Evolutionary conservation across 2,113 vertebrate species (phyloP).

Genomic region (Brachionichthys hirsutus): DNA sequence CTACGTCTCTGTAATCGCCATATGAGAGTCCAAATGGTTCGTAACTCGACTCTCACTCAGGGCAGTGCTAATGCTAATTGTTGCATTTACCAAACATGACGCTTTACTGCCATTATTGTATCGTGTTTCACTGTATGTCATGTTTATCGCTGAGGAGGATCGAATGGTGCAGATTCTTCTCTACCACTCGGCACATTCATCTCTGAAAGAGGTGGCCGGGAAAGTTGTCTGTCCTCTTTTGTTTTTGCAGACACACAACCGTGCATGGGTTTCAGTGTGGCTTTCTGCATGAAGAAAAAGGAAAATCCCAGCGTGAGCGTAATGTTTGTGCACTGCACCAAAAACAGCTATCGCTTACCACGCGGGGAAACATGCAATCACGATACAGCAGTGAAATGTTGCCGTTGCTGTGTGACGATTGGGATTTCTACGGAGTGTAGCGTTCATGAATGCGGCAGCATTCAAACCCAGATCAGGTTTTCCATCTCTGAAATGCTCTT

Average conservation of each 20-base stretch:
- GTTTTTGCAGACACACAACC: neutral
- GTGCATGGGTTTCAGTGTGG: neutral
- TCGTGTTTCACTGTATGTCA: neutral
- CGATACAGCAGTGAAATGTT: neutral
- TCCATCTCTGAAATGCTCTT: neutral
- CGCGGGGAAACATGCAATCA: constrained; percentile 1
- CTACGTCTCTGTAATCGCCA: neutral
- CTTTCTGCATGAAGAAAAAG: neutral
- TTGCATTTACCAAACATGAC: neutral
- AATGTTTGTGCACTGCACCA: constrained; percentile 13
- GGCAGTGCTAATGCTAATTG: no score
- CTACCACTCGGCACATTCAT: neutral
- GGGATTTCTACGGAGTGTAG: neutral
- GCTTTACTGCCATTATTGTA: neutral
- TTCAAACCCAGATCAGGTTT: constrained; percentile 5
- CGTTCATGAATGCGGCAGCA: neutral
- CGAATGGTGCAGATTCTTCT: neutral
- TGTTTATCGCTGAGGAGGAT: neutral
- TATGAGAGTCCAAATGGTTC: neutral
- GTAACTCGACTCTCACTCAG: constrained; percentile 3
- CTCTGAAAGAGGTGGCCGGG: neutral
- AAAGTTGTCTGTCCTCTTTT: neutral
- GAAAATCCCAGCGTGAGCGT: neutral
- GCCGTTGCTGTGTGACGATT: constrained; percentile 1
- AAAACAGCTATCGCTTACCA: neutral